Evolutionary conservation across 2,797 vertebrate species (phyloP).

Genomic region (Falco concolor): DNA sequence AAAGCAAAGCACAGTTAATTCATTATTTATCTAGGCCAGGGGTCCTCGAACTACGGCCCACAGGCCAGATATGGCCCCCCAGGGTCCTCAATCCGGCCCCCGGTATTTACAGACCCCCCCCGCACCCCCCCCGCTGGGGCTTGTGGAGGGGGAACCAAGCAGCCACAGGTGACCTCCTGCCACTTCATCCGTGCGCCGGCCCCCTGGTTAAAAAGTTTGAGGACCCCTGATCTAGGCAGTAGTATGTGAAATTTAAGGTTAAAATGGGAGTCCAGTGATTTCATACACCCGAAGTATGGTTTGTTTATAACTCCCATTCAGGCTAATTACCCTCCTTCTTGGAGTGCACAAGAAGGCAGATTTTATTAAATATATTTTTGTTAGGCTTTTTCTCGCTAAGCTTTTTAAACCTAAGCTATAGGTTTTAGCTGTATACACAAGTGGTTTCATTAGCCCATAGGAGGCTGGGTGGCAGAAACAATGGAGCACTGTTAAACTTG

Average conservation of each 20-base stretch:
- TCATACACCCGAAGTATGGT: neutral
- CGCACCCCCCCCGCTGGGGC: too few species aligned
- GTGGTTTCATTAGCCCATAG: neutral
- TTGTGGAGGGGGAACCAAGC: too few species aligned
- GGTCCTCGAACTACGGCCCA: too few species aligned
- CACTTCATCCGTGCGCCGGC: too few species aligned
- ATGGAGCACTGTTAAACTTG: neutral
- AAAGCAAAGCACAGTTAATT: neutral
- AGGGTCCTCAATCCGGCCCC: too few species aligned
- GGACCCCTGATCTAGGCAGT: neutral
- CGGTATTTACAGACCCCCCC: too few species aligned
- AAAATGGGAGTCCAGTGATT: neutral
- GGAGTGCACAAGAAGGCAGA: neutral
- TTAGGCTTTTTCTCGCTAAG: neutral
- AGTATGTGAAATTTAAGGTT: neutral
- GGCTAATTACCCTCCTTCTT: neutral
- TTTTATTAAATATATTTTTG: neutral
- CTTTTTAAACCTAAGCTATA: neutral
- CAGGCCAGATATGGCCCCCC: too few species aligned
- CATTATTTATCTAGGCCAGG: neutral
- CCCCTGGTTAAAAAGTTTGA: too few species aligned
- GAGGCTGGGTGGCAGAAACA: neutral
- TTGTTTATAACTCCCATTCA: rapidly evolving
- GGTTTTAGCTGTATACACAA: neutral
- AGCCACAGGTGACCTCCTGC: too few species aligned